These are phyloP conservation scores for Melanotaenia pygmaea DNA, from an alignment of 2,797 vertebrate species.

Conservation along the genomic window DNA sequence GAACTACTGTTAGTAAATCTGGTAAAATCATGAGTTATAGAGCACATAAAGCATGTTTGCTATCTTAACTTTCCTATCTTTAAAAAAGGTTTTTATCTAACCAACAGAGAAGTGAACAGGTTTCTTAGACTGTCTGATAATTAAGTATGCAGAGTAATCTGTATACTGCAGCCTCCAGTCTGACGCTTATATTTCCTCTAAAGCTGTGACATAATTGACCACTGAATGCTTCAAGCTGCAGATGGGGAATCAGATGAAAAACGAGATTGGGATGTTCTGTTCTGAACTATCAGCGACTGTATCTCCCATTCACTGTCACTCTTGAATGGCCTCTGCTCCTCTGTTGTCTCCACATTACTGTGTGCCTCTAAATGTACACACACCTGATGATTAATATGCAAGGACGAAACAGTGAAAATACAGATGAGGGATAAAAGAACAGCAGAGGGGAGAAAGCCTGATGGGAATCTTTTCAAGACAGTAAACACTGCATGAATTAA, in stretches of 20 bases:
- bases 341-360: conserved; percentile 39
- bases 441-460: conserved; percentile 58
- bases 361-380: conserved; percentile 66
- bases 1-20: not conserved
- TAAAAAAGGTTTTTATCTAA: not conserved
- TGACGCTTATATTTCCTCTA: conserved; percentile 1
- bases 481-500: conserved; percentile 77
- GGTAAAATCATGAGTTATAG: not conserved
- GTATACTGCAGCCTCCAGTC: conserved; percentile 1
- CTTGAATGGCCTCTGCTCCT: conserved; percentile 38
- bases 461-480: conserved; percentile 71
- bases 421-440: conserved; percentile 34
- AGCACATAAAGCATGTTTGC: no score
- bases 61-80: not conserved
- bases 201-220: conserved; percentile 16
- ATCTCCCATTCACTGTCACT: conserved; percentile 49
- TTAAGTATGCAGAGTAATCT: not conserved
- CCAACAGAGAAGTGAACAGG: not conserved
- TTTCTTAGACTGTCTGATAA: not conserved
- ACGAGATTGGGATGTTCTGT: conserved; percentile 34
- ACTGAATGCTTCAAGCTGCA: conserved; percentile 16
- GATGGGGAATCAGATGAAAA: conserved; percentile 32
- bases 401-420: conserved; percentile 34
- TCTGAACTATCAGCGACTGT: conserved; percentile 49
- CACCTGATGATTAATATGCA: conserved; percentile 77